Evolutionary conservation across 2,888 invertebrate species (phyloP).

Genomic region (Leucozona laternaria): DNA sequence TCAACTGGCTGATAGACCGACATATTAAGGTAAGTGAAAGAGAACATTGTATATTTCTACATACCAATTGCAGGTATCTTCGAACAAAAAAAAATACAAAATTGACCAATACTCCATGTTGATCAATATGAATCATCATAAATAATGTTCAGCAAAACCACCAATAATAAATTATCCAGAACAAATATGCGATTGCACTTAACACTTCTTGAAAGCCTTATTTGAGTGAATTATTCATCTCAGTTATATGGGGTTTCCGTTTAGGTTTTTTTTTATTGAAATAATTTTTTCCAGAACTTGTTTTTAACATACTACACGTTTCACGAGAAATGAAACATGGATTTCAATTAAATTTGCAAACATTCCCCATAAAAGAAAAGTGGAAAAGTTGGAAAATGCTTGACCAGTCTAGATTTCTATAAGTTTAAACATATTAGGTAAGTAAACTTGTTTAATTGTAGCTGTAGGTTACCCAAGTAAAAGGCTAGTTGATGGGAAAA

Average conservation of each 20-base stretch:
- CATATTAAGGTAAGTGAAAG: slow-evolving; percentile 91
- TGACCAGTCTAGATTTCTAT: neutral
- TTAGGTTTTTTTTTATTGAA: neutral
- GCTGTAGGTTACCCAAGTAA: neutral
- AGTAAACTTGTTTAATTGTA: neutral
- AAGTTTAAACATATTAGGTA: neutral
- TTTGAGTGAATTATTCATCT: slow-evolving; percentile 1
- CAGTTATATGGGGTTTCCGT: neutral
- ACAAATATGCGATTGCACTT: neutral
- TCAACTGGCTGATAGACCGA: slow-evolving; percentile 97
- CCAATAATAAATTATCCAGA: neutral
- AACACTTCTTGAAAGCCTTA: neutral
- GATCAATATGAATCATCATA: neutral
- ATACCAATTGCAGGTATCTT: neutral
- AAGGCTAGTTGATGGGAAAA: neutral
- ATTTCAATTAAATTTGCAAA: neutral
- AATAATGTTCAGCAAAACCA: neutral
- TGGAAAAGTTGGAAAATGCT: neutral
- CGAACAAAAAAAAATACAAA: neutral
- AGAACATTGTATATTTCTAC: neutral
- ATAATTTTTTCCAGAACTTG: neutral
- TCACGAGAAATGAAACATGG: neutral
- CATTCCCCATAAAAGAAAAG: neutral
- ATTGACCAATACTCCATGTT: neutral
- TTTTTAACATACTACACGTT: neutral